Evolutionary conservation across 2,888 invertebrate species (phyloP).

Genomic region (Eristalinus sepulchralis): DNA sequence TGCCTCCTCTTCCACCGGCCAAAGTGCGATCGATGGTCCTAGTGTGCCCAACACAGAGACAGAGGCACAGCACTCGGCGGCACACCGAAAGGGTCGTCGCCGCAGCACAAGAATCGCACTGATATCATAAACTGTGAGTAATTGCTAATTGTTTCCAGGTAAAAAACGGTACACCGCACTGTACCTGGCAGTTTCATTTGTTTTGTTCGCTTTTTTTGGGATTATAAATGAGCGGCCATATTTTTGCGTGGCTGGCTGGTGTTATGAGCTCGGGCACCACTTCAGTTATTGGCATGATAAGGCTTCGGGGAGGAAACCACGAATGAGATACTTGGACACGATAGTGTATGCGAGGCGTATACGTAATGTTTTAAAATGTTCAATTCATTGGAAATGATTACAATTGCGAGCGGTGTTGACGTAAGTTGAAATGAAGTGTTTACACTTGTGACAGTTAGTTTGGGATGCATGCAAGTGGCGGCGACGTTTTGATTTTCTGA

Average conservation of each 20-base stretch:
- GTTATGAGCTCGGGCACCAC: background rate
- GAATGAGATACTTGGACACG: background rate
- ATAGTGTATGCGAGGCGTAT: conserved; percentile 1
- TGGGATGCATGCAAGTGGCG: background rate
- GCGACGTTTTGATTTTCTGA: background rate
- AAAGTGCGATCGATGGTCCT: background rate
- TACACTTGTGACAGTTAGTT: background rate
- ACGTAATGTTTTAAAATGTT: conserved; percentile 9
- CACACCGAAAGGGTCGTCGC: background rate
- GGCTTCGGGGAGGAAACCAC: background rate
- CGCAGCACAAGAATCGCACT: conserved; percentile 30
- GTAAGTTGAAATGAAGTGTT: background rate
- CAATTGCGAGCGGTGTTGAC: background rate
- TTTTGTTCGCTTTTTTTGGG: background rate
- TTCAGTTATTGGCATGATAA: background rate
- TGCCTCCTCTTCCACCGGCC: background rate
- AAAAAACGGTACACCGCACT: background rate
- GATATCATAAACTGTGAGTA: conserved; percentile 56
- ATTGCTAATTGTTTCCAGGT: conserved; percentile 53
- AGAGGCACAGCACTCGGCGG: background rate
- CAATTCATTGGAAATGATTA: background rate
- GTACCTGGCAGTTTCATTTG: background rate
- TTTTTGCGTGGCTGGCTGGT: background rate
- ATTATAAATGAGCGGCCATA: conserved; percentile 41
- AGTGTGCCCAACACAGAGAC: background rate